A percentile compares a stretch with the other conserved stretches of the same genome.
Evolutionary conservation across 1,140 invertebrate genomes (phyloP).

Genomic region (Anadara kagoshimensis): DNA sequence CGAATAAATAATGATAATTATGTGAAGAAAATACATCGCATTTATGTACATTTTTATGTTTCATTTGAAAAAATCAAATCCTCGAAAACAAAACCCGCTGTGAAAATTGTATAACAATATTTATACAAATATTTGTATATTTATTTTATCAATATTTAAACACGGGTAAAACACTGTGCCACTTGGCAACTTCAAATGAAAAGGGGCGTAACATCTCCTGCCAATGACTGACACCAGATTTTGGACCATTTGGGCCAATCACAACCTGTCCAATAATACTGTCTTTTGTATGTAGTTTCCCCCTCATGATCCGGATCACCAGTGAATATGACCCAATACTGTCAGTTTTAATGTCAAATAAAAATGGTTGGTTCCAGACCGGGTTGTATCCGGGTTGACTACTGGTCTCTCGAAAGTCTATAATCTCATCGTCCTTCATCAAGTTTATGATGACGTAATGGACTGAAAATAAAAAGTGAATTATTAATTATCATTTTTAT

Average conservation of each 20-base stretch:
- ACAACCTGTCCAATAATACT: slow-evolving; percentile 49
- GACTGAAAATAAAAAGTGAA: slow-evolving; percentile 31
- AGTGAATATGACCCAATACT: slow-evolving; percentile 24
- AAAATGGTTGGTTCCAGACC: slow-evolving; percentile 47
- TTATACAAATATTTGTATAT: background rate
- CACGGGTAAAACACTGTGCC: slow-evolving; percentile 47
- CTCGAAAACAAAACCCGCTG: no score
- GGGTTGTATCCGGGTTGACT: slow-evolving; percentile 27
- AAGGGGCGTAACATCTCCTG: slow-evolving; percentile 38
- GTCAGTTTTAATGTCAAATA: slow-evolving; percentile 33
- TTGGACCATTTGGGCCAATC: slow-evolving; percentile 34
- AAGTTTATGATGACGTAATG: slow-evolving; percentile 43
- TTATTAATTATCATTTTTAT: background rate
- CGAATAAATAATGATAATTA: no score
- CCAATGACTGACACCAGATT: slow-evolving; percentile 48
- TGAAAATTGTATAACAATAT: no score
- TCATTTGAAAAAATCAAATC: no score
- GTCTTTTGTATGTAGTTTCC: slow-evolving; percentile 33
- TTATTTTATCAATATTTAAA: slow-evolving; percentile 18
- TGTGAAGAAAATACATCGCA: no score
- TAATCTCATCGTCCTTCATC: slow-evolving; percentile 10
- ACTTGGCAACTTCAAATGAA: slow-evolving; percentile 40
- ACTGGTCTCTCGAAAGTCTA: slow-evolving; percentile 21
- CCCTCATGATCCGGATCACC: slow-evolving; percentile 49
- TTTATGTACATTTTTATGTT: no score